A percentile compares a stretch with the other conserved stretches of the same genome.
Conservation (phyloP, 2,113 vertebrate species). For the Archilochus colubris region DNA sequence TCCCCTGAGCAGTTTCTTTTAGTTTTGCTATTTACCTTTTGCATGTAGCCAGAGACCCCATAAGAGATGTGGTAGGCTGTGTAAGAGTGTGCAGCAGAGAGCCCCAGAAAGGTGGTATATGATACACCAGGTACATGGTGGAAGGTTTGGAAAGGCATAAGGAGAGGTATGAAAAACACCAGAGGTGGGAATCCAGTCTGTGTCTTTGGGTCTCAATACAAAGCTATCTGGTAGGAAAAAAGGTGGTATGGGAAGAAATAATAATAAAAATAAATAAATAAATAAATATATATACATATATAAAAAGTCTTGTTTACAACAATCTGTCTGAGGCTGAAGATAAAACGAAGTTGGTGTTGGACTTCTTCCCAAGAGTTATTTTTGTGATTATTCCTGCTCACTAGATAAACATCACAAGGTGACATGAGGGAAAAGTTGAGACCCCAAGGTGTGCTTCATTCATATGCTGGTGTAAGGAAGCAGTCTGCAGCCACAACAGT, state of each 20-base stretch:
- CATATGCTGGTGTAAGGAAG: fast-evolving
- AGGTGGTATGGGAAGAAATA: neutral
- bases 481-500: fast-evolving
- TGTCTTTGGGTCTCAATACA: neutral
- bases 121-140: neutral
- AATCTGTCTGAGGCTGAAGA: slow-evolving; percentile 22
- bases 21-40: neutral
- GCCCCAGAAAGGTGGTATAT: neutral
- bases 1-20: neutral
- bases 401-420: neutral
- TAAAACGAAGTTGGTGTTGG: neutral
- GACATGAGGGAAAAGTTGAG: neutral
- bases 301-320: neutral
- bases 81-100: neutral
- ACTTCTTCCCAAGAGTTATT: neutral
- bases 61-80: neutral
- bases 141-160: neutral
- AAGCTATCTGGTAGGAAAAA: neutral
- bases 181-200: neutral
- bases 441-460: fast-evolving
- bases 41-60: neutral
- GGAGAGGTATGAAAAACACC: neutral
- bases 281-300: too few species aligned
- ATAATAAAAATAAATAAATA: too few species aligned
- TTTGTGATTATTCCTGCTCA: neutral